Percentiles rank a stretch among this genome's conserved stretches.
These are phyloP conservation scores for Piaya cayana DNA, from an alignment of 2,113 vertebrate genomes.

Conservation along the genomic window DNA sequence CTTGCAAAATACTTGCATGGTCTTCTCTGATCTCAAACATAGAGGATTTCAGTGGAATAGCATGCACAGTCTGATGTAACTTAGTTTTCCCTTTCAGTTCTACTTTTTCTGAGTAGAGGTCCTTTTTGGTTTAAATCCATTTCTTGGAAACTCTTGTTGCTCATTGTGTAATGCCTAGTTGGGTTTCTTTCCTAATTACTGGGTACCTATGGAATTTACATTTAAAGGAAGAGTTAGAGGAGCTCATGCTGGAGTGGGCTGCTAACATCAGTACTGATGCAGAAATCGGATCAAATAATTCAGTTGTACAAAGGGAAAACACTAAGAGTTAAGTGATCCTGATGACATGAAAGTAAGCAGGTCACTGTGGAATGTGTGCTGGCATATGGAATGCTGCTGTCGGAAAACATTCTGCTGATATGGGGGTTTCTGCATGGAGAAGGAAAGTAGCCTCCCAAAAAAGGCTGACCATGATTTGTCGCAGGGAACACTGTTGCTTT, in stretches of 20 bases:
- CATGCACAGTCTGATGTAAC: too few relatives aligned
- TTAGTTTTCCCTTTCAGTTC: not conserved
- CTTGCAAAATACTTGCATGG: not conserved
- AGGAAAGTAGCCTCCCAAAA: not conserved
- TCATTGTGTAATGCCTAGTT: not conserved
- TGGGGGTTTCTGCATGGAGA: not conserved
- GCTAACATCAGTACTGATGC: not conserved
- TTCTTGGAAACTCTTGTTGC: not conserved
- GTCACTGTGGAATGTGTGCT: not conserved
- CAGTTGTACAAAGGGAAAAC: not conserved
- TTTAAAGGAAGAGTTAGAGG: not conserved
- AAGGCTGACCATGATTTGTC: not conserved
- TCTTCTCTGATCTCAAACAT: not conserved
- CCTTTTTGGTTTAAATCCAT: not conserved
- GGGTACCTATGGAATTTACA: not conserved
- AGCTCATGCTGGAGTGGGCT: not conserved
- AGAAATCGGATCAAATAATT: not conserved
- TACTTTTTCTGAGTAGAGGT: not conserved
- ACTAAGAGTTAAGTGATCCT: not conserved
- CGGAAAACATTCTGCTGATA: not conserved
- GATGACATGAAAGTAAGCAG: not conserved
- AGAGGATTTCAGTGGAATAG: not conserved
- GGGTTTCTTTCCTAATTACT: not conserved
- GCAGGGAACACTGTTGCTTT: not conserved
- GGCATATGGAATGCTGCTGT: not conserved